phyloP scores from a whole-genome alignment of 2,113 vertebrate genomes.

The Ifrita kowaldi region DNA sequence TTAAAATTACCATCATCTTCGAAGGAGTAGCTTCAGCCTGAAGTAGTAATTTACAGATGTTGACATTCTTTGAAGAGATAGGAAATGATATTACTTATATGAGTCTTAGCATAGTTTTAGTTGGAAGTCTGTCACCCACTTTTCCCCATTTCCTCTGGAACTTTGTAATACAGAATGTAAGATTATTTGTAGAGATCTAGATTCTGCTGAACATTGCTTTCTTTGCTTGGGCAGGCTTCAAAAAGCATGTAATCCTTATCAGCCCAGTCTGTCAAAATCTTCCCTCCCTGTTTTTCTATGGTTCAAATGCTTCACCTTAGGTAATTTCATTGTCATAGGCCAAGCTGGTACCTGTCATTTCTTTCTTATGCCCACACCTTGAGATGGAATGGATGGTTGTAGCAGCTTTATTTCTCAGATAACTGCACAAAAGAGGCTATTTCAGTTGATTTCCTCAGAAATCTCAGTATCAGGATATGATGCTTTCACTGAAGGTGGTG shows the following conservation, averaged over 20 bases:
- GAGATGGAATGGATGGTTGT: background rate
- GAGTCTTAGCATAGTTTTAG: background rate
- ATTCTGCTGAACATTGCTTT: background rate
- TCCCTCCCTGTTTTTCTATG: background rate
- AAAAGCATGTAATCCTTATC: background rate
- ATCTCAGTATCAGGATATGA: background rate
- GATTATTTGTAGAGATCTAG: background rate
- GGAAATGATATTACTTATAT: background rate
- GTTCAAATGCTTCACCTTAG: background rate
- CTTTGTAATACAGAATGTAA: background rate
- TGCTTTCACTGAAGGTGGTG: background rate
- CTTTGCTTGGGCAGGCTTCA: background rate
- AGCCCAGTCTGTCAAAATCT: background rate
- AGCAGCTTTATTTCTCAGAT: background rate
- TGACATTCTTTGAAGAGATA: background rate
- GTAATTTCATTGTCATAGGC: background rate
- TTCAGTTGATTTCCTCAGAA: background rate
- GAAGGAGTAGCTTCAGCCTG: background rate
- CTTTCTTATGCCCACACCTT: background rate
- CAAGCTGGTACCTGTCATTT: background rate
- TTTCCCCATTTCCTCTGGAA: background rate
- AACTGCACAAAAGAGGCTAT: background rate
- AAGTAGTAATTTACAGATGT: background rate
- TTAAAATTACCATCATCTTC: background rate
- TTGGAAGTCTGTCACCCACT: background rate